A percentile compares a stretch with the other conserved stretches of the same genome.
These are phyloP conservation scores for Drosophila macrospina DNA, from an alignment of 2,888 invertebrate genomes.

Conservation along the genomic window DNA sequence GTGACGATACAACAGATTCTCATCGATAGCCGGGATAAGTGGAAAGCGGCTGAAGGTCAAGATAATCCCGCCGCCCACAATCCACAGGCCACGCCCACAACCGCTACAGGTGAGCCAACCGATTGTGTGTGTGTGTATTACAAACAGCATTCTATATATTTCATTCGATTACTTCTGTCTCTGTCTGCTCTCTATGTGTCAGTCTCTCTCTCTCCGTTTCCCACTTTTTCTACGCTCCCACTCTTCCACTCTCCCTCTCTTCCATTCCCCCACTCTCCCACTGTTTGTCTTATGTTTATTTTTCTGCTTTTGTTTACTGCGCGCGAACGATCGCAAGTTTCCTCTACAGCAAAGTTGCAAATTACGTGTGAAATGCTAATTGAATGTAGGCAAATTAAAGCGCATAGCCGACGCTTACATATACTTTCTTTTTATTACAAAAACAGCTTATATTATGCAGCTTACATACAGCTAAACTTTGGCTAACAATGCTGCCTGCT, in stretches of 20 bases:
- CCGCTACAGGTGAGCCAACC: conserved; percentile 62
- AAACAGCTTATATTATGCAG: background rate
- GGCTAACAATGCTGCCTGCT: too few relatives aligned
- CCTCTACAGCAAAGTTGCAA: background rate
- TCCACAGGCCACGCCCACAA: conserved; percentile 49
- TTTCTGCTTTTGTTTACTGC: conserved; percentile 13
- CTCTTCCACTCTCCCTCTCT: too few relatives aligned
- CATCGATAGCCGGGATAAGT: conserved; percentile 85
- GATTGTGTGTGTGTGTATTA: background rate
- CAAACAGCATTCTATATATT: background rate
- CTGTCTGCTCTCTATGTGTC: background rate
- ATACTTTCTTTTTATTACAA: background rate
- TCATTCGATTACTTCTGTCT: conserved; percentile 10
- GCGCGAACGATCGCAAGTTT: conserved; percentile 6
- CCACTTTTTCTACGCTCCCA: too few relatives aligned
- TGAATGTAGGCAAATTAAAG: background rate
- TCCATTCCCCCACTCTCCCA: background rate
- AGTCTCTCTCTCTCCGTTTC: too few relatives aligned
- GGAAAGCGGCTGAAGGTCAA: conserved; percentile 67
- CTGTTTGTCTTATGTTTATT: conserved; percentile 5
- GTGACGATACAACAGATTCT: conserved; percentile 91
- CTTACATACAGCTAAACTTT: too few relatives aligned
- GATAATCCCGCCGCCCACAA: conserved; percentile 77
- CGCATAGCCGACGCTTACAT: background rate
- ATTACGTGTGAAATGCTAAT: conserved; percentile 21